Percentiles rank a stretch among this genome's conserved stretches.
Evolutionary conservation across 2,888 invertebrate genomes (phyloP).

Genomic region (Eueremaeus valkanovi): DNA sequence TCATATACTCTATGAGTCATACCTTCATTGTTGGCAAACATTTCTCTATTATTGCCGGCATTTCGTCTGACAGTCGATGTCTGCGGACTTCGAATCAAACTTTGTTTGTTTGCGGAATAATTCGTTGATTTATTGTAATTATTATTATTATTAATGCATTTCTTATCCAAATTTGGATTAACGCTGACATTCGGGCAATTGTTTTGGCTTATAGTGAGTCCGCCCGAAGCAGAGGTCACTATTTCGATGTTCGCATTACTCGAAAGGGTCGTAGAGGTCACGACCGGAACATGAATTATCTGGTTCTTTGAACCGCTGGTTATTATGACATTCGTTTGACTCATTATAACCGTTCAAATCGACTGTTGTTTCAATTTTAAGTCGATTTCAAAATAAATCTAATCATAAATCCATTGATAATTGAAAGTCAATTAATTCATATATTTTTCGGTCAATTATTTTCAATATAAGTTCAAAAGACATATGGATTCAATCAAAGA

Average conservation of each 20-base stretch:
- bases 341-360: no score
- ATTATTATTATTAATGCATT: neutral
- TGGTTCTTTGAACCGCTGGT: conserved; percentile 19
- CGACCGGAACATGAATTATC: conserved; percentile 27
- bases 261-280: neutral
- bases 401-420: no score
- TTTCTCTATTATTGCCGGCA: neutral
- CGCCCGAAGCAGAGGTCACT: conserved; percentile 1
- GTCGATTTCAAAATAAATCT: no score
- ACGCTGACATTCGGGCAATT: neutral
- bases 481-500: no score
- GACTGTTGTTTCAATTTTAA: no score
- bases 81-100: neutral
- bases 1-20: neutral
- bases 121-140: neutral
- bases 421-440: no score
- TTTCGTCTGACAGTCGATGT: neutral
- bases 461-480: no score
- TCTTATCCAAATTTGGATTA: no score
- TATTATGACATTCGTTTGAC: conserved; percentile 29
- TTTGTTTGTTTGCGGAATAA: no score
- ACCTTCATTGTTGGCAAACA: neutral
- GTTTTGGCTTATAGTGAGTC: neutral
- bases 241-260: neutral
- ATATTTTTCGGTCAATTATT: no score